phyloP scores from a whole-genome alignment of 2,113 vertebrate genomes.

The Pygoscelis adeliae region DNA sequence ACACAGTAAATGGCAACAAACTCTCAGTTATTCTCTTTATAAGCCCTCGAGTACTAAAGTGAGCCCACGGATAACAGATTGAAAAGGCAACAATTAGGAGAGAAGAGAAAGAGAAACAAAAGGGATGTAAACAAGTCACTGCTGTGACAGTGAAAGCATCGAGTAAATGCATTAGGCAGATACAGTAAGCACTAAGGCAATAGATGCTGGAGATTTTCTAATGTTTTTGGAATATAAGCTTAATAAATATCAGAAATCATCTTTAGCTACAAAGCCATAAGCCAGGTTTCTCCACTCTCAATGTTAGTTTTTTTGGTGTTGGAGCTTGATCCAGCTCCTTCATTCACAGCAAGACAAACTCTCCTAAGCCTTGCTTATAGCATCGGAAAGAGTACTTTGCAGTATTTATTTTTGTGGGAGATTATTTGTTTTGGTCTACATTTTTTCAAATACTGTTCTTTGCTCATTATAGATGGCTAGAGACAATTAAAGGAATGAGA shows the following conservation, averaged over 20 bases:
- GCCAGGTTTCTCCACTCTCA: not conserved
- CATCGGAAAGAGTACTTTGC: not conserved
- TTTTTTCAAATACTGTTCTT: not conserved
- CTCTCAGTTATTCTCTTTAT: not conserved
- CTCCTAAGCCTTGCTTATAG: not conserved
- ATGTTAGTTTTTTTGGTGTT: not conserved
- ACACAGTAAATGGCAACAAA: not conserved
- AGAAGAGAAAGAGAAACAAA: not conserved
- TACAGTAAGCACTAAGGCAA: not conserved
- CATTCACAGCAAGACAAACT: not conserved
- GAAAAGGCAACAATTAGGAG: constrained; percentile 6
- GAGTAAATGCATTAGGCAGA: not conserved
- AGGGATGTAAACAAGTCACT: not conserved
- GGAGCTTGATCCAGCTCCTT: not conserved
- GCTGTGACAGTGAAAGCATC: not conserved
- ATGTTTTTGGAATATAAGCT: not conserved
- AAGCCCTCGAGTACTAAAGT: not conserved
- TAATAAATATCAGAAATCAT: not conserved
- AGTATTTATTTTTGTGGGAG: not conserved
- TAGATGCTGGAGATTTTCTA: not conserved
- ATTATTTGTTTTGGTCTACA: not conserved
- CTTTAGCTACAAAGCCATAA: not conserved
- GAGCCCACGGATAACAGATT: not conserved
- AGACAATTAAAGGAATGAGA: not conserved
- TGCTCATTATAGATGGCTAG: not conserved